Percentiles rank a stretch among this genome's conserved stretches.
phyloP scores from a whole-genome alignment of 2,113 vertebrate species.

The Stegostoma tigrinum region DNA sequence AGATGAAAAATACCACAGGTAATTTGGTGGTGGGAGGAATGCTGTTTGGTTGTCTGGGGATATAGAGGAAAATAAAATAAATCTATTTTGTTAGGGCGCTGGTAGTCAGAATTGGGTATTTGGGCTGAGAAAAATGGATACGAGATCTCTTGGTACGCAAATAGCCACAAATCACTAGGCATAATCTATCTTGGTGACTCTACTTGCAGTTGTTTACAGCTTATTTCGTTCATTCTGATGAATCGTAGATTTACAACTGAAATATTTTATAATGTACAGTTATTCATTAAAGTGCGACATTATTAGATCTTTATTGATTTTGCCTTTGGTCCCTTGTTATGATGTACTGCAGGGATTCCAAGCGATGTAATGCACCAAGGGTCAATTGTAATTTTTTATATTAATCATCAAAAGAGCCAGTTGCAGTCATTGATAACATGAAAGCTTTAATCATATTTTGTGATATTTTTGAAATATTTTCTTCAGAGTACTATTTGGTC shows the following conservation, averaged over 20 bases:
- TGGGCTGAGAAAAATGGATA: too few relatives aligned
- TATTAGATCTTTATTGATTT: too few relatives aligned
- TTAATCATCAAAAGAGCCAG: background rate
- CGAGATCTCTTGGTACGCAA: background rate
- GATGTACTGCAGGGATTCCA: background rate
- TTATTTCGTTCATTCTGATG: background rate
- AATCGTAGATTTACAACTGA: background rate
- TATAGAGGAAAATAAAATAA: too few relatives aligned
- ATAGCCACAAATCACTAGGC: background rate
- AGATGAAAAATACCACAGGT: too few relatives aligned
- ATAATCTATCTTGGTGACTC: background rate
- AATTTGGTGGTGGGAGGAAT: too few relatives aligned
- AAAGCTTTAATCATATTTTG: background rate
- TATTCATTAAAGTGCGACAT: background rate
- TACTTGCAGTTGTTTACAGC: background rate
- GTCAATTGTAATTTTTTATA: background rate
- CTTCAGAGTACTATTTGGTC: background rate
- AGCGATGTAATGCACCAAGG: background rate
- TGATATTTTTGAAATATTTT: background rate
- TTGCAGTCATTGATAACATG: too few relatives aligned
- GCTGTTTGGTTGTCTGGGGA: too few relatives aligned
- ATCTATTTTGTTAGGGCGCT: too few relatives aligned
- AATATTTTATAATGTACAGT: background rate
- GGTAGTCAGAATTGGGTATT: too few relatives aligned
- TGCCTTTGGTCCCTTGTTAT: background rate